These are phyloP conservation scores for Ploceus nigricollis DNA, from an alignment of 2,113 vertebrate species.

Conservation along the genomic window DNA sequence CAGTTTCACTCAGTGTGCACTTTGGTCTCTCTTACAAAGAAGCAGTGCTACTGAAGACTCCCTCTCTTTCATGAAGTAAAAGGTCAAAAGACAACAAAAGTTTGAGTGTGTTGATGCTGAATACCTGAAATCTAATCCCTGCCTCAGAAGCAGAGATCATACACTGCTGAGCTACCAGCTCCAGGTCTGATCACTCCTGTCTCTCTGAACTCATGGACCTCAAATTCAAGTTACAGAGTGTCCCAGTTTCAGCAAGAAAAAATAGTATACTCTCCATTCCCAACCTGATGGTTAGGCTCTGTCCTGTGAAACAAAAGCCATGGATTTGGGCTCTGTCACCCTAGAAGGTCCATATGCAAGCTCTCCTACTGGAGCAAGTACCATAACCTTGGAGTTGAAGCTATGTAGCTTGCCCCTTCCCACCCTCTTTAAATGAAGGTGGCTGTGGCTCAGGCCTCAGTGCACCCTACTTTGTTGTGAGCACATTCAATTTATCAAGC, in stretches of 20 bases:
- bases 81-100: background rate
- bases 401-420: background rate
- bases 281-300: background rate
- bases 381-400: background rate
- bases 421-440: background rate
- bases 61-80: background rate
- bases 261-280: background rate
- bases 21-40: background rate
- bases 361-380: background rate
- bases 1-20: background rate
- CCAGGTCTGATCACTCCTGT: background rate
- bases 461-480: background rate
- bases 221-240: background rate
- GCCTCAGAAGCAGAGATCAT: background rate
- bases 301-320: background rate
- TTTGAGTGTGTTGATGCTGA: background rate
- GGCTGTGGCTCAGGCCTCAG: background rate
- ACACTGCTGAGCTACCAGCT: background rate
- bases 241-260: rapidly evolving
- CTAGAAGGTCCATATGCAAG: background rate
- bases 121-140: background rate
- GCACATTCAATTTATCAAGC: background rate
- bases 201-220: background rate
- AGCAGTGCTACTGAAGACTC: background rate
- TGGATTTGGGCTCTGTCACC: background rate